These are phyloP conservation scores for Prenolepis imparis DNA, from an alignment of 2,888 invertebrate genomes.

Conservation along the genomic window DNA sequence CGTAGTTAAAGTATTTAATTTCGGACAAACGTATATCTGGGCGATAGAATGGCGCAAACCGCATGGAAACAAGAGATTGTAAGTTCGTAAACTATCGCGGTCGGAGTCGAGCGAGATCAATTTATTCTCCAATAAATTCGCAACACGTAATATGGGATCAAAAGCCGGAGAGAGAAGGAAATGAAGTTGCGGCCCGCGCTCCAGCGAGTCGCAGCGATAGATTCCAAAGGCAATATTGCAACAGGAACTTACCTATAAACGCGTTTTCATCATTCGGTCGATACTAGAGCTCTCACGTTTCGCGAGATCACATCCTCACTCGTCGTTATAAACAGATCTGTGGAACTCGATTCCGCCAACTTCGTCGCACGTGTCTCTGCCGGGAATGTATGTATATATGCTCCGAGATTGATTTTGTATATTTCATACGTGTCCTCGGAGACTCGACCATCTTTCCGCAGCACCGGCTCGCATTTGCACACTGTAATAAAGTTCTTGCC, in stretches of 20 bases:
- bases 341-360: conserved; percentile 30
- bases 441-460: conserved; percentile 63
- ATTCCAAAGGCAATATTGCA: conserved; percentile 43
- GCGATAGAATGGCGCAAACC: not conserved
- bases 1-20: not conserved
- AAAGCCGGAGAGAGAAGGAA: conserved; percentile 36
- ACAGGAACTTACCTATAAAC: conserved; percentile 42
- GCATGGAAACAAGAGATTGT: not conserved
- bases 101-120: conserved; percentile 26
- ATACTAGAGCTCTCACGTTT: not conserved
- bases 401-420: conserved; percentile 66
- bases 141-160: conserved; percentile 40
- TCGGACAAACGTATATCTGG: not conserved
- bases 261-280: conserved; percentile 24
- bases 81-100: conserved; percentile 30
- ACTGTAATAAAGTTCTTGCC: conserved; percentile 78
- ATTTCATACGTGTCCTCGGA: conserved; percentile 72
- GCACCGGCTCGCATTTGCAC: conserved; percentile 57
- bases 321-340: conserved; percentile 37
- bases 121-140: conserved; percentile 38
- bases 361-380: conserved; percentile 2
- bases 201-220: not conserved
- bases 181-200: conserved; percentile 28
- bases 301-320: conserved; percentile 12
- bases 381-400: not conserved